Percentiles rank a stretch among this genome's conserved stretches.
These are phyloP conservation scores for Tenebrosternarchus preto DNA, from an alignment of 2,113 vertebrate species.

Conservation along the genomic window DNA sequence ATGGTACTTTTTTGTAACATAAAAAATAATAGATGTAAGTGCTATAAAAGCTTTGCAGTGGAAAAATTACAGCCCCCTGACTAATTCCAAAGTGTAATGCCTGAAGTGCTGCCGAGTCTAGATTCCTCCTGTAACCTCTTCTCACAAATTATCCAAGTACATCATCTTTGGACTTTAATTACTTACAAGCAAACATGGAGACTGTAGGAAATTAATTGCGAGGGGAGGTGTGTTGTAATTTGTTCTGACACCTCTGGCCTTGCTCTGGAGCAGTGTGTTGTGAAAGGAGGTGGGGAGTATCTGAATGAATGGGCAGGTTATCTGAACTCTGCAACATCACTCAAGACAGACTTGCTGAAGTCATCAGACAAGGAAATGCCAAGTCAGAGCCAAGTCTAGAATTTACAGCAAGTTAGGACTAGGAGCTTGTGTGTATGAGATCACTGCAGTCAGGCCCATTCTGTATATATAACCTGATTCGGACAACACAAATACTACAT, in stretches of 20 bases:
- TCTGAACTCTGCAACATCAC: constrained; percentile 2
- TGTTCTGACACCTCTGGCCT: constrained; percentile 15
- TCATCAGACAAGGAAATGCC: background rate
- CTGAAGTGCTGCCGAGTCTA: too few relatives aligned
- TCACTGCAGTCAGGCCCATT: too few relatives aligned
- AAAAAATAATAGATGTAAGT: too few relatives aligned
- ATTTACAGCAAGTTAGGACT: too few relatives aligned
- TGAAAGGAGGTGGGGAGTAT: constrained; percentile 8
- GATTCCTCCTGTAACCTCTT: background rate
- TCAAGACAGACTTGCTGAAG: background rate
- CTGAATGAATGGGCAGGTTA: constrained; percentile 5
- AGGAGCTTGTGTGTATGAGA: background rate
- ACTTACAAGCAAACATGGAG: background rate
- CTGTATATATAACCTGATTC: too few relatives aligned
- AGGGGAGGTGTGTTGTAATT: background rate
- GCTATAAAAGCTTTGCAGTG: too few relatives aligned
- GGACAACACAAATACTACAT: too few relatives aligned
- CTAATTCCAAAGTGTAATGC: too few relatives aligned
- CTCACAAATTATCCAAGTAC: background rate
- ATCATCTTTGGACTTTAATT: background rate
- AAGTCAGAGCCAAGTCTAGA: background rate
- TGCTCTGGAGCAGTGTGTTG: constrained; percentile 9
- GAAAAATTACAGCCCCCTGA: too few relatives aligned
- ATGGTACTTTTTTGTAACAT: too few relatives aligned
- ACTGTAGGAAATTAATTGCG: background rate